Conservation (phyloP, 2,888 invertebrate species). For the Dynastes hyllus region DNA sequence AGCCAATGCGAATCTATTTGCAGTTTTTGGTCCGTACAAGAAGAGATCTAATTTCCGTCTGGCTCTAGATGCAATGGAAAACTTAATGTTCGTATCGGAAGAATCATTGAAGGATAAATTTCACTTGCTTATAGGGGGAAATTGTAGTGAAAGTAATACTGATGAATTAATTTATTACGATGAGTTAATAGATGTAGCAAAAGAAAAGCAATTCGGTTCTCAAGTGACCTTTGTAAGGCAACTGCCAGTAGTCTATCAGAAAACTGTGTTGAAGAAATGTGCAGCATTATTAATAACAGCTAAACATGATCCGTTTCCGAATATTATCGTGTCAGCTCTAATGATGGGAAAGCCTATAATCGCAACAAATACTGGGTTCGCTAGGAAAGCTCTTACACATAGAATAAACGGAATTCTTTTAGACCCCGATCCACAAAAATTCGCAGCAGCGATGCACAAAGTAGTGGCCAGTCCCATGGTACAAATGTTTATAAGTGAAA, state of each 20-base stretch:
- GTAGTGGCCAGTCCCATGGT: constrained; percentile 64
- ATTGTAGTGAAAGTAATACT: constrained; percentile 59
- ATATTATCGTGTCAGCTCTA: constrained; percentile 65
- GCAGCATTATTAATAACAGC: constrained; percentile 65
- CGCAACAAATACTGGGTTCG: constrained; percentile 65
- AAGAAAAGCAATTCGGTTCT: constrained; percentile 63
- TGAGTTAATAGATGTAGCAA: constrained; percentile 62
- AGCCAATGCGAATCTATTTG: constrained; percentile 62
- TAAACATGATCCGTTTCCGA: constrained; percentile 64
- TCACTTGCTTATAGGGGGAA: constrained; percentile 66
- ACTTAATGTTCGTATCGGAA: constrained; percentile 62
- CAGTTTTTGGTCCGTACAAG: constrained; percentile 64
- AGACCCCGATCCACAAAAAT: constrained; percentile 63
- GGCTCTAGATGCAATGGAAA: constrained; percentile 66
- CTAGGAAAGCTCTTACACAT: constrained; percentile 63
- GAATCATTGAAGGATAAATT: constrained; percentile 62
- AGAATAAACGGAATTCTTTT: constrained; percentile 66
- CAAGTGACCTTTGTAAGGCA: constrained; percentile 66
- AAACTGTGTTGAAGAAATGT: constrained; percentile 65
- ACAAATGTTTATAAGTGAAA: constrained; percentile 65
- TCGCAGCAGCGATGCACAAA: constrained; percentile 66
- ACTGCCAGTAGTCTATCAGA: constrained; percentile 65
- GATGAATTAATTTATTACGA: constrained; percentile 64
- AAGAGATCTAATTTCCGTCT: constrained; percentile 65
- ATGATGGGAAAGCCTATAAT: constrained; percentile 65